Evolutionary conservation across 2,113 vertebrate genomes (phyloP).

Genomic region (Condylura cristata): DNA sequence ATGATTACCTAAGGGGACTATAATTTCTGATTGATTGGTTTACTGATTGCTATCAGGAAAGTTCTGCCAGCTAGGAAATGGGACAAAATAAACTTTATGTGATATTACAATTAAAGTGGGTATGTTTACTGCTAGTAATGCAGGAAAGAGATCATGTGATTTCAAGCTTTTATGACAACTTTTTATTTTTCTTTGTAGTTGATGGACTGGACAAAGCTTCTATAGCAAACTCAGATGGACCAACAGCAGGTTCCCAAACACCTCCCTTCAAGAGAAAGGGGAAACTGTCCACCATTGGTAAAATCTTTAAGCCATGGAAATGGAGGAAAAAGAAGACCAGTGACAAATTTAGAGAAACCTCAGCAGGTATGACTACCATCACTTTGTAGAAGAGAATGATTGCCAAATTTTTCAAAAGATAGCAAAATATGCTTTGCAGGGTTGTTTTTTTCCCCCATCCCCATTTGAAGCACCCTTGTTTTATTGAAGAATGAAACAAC

Average conservation of each 20-base stretch:
- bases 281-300: constrained; percentile 95
- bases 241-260: constrained; percentile 91
- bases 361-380: constrained; percentile 89
- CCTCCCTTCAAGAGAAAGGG: constrained; percentile 94
- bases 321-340: constrained; percentile 99
- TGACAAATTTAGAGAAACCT: constrained; percentile 97
- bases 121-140: background rate
- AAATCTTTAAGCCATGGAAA: constrained; percentile 99
- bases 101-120: background rate
- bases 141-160: background rate
- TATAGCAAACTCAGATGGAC: constrained; percentile 93
- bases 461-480: constrained; percentile 33
- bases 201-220: constrained; percentile 97
- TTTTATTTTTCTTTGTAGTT: constrained; percentile 85
- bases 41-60: constrained; percentile 7
- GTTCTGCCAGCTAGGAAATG: background rate
- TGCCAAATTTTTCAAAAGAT: background rate
- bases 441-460: background rate
- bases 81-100: background rate
- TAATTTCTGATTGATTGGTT: constrained; percentile 38
- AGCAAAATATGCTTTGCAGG: background rate
- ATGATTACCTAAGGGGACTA: background rate
- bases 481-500: background rate
- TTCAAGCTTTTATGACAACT: constrained; percentile 23
- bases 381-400: background rate